phyloP scores from a whole-genome alignment of 2,888 invertebrate species.

The Melinaea marsaeus region DNA sequence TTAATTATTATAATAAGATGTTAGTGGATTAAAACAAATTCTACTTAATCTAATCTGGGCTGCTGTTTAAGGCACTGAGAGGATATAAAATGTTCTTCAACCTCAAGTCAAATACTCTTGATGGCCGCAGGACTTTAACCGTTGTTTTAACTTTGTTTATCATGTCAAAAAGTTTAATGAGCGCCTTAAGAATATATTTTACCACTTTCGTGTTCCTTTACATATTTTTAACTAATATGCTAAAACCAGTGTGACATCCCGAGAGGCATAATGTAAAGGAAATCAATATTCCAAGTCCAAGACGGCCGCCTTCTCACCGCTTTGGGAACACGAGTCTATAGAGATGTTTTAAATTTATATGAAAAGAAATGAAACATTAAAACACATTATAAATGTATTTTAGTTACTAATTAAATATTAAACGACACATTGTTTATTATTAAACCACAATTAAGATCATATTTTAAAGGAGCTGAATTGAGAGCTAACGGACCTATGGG shows the following conservation, averaged over 20 bases:
- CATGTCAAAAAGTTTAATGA: too few relatives aligned
- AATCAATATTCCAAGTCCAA: conserved; percentile 64
- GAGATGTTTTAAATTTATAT: conserved; percentile 29
- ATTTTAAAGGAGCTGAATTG: too few relatives aligned
- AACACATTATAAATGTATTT: not conserved
- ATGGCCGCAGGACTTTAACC: conserved; percentile 7
- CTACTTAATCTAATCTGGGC: too few relatives aligned
- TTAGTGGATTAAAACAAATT: too few relatives aligned
- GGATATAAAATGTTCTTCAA: too few relatives aligned
- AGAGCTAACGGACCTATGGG: too few relatives aligned
- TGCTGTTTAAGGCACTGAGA: too few relatives aligned
- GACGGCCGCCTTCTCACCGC: conserved; percentile 49
- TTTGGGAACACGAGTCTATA: conserved; percentile 45
- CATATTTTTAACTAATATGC: conserved; percentile 17
- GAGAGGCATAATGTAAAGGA: conserved; percentile 52
- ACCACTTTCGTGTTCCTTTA: not conserved
- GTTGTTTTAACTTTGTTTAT: conserved; percentile 8
- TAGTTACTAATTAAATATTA: not conserved
- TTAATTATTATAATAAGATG: too few relatives aligned
- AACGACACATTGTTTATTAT: too few relatives aligned
- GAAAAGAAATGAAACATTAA: not conserved
- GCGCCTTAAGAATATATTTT: not conserved
- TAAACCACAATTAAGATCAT: too few relatives aligned
- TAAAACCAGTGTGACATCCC: conserved; percentile 21
- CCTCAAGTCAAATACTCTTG: too few relatives aligned